Percentiles rank a stretch among this genome's conserved stretches.
Evolutionary conservation across 2,888 invertebrate species (phyloP).

Genomic region (Pachliopta kotzebuea): DNA sequence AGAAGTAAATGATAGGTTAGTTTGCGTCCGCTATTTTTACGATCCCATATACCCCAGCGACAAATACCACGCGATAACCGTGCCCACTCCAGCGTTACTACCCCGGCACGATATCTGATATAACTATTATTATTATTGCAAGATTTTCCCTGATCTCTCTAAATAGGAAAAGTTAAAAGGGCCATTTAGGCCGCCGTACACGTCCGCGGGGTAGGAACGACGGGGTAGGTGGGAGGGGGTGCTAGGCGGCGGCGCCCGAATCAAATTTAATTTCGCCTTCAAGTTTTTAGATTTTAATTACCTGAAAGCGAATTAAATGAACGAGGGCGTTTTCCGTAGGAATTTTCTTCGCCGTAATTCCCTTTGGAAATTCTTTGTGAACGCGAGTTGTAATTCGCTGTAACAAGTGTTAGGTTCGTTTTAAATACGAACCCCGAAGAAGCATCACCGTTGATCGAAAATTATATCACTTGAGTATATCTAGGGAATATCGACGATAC

Average conservation of each 20-base stretch:
- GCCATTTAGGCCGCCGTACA: constrained; percentile 71
- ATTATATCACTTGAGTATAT: no score
- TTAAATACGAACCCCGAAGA: no score
- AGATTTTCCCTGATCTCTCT: constrained; percentile 68
- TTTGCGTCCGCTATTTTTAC: constrained; percentile 43
- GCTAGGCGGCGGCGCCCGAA: constrained; percentile 36
- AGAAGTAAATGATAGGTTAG: constrained; percentile 25
- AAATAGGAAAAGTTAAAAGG: constrained; percentile 81
- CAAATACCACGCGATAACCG: constrained; percentile 58
- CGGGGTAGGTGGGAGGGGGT: constrained; percentile 37
- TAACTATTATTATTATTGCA: constrained; percentile 74
- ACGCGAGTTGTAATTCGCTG: constrained; percentile 29
- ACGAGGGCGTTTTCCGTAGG: constrained; percentile 37
- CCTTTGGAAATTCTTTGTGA: constrained; percentile 17
- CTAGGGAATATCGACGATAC: no score
- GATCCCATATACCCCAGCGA: constrained; percentile 41
- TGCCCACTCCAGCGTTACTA: constrained; percentile 58
- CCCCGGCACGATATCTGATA: constrained; percentile 47
- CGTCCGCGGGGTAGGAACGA: constrained; percentile 51
- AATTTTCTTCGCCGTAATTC: constrained; percentile 32
- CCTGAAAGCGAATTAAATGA: constrained; percentile 77
- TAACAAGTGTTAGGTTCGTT: background rate
- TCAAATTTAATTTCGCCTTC: constrained; percentile 76
- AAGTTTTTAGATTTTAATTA: constrained; percentile 80
- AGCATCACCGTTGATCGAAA: no score